A percentile compares a stretch with the other conserved stretches of the same genome.
Conservation (phyloP, 2,797 vertebrate species). For the Gallinago stenura region DNA sequence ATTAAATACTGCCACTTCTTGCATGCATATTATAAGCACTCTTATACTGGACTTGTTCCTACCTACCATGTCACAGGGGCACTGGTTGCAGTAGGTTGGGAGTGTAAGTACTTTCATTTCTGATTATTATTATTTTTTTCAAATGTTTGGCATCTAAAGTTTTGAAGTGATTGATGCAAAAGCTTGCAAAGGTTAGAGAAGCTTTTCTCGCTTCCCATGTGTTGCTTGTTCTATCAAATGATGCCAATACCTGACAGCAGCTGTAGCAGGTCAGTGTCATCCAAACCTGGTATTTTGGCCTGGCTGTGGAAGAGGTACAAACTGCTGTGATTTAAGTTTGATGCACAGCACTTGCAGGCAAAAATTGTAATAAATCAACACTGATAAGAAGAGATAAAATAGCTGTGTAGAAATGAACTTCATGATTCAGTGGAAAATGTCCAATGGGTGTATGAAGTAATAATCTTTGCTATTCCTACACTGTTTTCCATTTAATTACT, state of each 20-base stretch:
- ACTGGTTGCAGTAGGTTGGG: neutral
- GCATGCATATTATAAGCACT: neutral
- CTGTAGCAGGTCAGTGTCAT: neutral
- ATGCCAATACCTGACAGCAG: neutral
- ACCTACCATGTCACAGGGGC: neutral
- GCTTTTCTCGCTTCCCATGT: rapidly evolving
- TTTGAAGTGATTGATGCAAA: neutral
- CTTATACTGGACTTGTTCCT: neutral
- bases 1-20: neutral
- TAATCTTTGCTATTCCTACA: neutral
- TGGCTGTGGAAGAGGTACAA: neutral
- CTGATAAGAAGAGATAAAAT: neutral
- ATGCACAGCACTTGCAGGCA: neutral
- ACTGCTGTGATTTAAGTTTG: neutral
- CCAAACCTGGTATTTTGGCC: neutral
- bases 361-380: neutral
- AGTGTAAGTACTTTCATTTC: neutral
- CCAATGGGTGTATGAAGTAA: neutral
- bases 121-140: neutral
- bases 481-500: neutral
- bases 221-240: neutral
- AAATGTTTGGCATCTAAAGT: neutral
- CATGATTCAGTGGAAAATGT: neutral
- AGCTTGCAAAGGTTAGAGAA: neutral
- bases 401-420: neutral